A percentile compares a stretch with the other conserved stretches of the same genome.
phyloP scores from a whole-genome alignment of 2,888 invertebrate genomes.

The Lasioglossum malachurum region DNA sequence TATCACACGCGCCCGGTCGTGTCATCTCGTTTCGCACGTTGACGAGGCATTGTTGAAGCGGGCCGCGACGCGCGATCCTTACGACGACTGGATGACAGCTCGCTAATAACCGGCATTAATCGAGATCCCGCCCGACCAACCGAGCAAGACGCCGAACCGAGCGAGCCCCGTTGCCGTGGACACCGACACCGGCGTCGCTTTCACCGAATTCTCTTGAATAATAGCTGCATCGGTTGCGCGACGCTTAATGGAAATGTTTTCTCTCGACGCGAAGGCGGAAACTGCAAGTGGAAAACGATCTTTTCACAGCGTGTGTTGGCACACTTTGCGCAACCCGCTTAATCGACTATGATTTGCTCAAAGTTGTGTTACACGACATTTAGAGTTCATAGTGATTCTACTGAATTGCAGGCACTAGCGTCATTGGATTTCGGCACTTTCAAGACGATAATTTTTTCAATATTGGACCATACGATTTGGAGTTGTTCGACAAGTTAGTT shows the following conservation, averaged over 20 bases:
- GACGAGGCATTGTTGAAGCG: constrained; percentile 75
- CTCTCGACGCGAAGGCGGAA: background rate
- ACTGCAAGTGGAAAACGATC: background rate
- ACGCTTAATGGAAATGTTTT: background rate
- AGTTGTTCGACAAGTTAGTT: too few species aligned
- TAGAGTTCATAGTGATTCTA: too few species aligned
- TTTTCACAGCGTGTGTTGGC: background rate
- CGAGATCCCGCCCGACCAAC: constrained; percentile 44
- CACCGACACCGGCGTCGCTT: background rate
- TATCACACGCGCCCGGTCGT: constrained; percentile 79
- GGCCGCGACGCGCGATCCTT: constrained; percentile 69
- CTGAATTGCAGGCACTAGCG: too few species aligned
- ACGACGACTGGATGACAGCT: constrained; percentile 73
- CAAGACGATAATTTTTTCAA: too few species aligned
- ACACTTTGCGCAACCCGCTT: background rate
- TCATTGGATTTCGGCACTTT: too few species aligned
- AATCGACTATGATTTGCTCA: background rate
- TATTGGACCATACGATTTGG: too few species aligned
- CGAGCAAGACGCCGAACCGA: constrained; percentile 33
- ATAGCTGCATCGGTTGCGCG: background rate
- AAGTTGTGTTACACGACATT: background rate
- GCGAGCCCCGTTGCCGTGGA: background rate
- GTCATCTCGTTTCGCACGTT: constrained; percentile 80
- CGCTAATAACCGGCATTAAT: constrained; percentile 72
- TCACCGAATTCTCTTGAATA: background rate